Evolutionary conservation across 2,888 invertebrate species (phyloP).

Genomic region (Drosophila maculinotata): DNA sequence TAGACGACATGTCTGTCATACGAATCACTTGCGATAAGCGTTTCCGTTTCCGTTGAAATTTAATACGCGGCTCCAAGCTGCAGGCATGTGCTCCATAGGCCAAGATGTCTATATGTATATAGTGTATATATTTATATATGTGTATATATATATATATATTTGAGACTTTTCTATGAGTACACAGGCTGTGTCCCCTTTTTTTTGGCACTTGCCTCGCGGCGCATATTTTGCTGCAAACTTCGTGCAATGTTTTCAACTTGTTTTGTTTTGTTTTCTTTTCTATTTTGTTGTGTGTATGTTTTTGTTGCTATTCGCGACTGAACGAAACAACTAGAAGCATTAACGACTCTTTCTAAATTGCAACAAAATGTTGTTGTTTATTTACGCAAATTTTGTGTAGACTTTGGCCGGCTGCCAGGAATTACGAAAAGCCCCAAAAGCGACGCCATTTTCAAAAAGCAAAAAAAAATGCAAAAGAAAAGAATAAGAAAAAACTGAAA

Average conservation of each 20-base stretch:
- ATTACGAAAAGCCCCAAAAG: slow-evolving; percentile 62
- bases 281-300: background rate
- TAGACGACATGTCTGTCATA: slow-evolving; percentile 39
- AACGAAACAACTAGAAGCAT: slow-evolving; percentile 46
- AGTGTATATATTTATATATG: slow-evolving; percentile 1
- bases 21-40: slow-evolving; percentile 30
- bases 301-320: slow-evolving; percentile 13
- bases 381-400: slow-evolving; percentile 78
- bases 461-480: slow-evolving; percentile 28
- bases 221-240: slow-evolving; percentile 46
- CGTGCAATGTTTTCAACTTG: slow-evolving; percentile 27
- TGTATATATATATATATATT: background rate
- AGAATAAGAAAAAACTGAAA: slow-evolving; percentile 24
- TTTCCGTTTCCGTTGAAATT: slow-evolving; percentile 62
- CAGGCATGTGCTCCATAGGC: slow-evolving; percentile 24
- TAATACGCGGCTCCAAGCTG: slow-evolving; percentile 43
- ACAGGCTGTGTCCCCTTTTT: slow-evolving; percentile 47
- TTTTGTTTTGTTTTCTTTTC: slow-evolving; percentile 3
- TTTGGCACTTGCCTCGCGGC: slow-evolving; percentile 44
- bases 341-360: slow-evolving; percentile 68
- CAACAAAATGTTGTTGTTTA: slow-evolving; percentile 77
- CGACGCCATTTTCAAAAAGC: slow-evolving; percentile 52
- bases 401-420: slow-evolving; percentile 72
- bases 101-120: background rate
- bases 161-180: slow-evolving; percentile 1